Evolutionary conservation across 1,140 invertebrate genomes (phyloP).

Genomic region (honey bee (Apis mellifera)): Amel_HAv3.1 CM009931.2:27085001-27085500

Average conservation of each 20-base stretch:
- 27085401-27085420: no score
- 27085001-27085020: neutral
- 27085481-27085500: no score
- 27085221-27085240: neutral
- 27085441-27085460: neutral
- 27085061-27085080: neutral
- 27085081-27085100: neutral
- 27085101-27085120: neutral
- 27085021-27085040: neutral
- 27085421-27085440: neutral
- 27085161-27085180: no score
- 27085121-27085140: neutral
- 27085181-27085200: neutral
- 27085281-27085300: slow-evolving; percentile 49
- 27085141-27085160: neutral
- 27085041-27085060: neutral
- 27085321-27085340: slow-evolving; percentile 42
- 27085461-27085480: no score
- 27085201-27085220: neutral
- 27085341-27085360: slow-evolving; percentile 51
- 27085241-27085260: slow-evolving; percentile 4
- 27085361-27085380: slow-evolving; percentile 27
- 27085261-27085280: slow-evolving; percentile 4
- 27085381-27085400: slow-evolving; percentile 8
- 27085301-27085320: slow-evolving; percentile 60